These are phyloP conservation scores for Lamproptera curius DNA, from an alignment of 2,888 invertebrate species.

Conservation along the genomic window DNA sequence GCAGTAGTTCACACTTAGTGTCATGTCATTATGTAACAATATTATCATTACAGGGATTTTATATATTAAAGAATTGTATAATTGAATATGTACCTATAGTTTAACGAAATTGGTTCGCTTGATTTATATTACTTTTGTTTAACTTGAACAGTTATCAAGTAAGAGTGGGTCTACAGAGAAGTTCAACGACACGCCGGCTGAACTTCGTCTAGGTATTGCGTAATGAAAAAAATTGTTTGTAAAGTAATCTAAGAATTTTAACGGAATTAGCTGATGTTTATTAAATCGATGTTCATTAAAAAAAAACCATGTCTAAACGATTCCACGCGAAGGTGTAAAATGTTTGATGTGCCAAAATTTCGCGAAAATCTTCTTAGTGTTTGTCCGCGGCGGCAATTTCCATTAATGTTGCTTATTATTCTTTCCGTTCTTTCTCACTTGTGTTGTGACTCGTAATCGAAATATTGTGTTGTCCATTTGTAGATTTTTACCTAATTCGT, in stretches of 20 bases:
- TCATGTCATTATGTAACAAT: constrained; percentile 69
- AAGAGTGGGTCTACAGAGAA: constrained; percentile 12
- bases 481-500: constrained; percentile 70
- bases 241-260: constrained; percentile 34
- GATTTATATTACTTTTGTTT: constrained; percentile 43
- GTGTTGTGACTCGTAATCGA: constrained; percentile 56
- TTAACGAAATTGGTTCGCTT: constrained; percentile 61
- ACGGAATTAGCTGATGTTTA: constrained; percentile 35
- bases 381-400: constrained; percentile 15
- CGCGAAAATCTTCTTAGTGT: constrained; percentile 27
- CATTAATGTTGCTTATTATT: constrained; percentile 9
- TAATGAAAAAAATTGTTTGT: constrained; percentile 27
- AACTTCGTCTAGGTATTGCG: constrained; percentile 18
- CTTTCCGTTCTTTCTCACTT: constrained; percentile 24
- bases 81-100: constrained; percentile 67
- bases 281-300: constrained; percentile 25
- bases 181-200: constrained; percentile 21
- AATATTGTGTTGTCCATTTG: constrained; percentile 49
- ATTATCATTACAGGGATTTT: constrained; percentile 78
- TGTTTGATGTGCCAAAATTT: constrained; percentile 62
- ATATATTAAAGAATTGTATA: constrained; percentile 72
- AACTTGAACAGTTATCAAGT: constrained; percentile 30
- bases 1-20: constrained; percentile 47
- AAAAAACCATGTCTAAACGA: constrained; percentile 28
- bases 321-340: constrained; percentile 11